Evolutionary conservation across 2,888 invertebrate species (phyloP).

Genomic region (Amiota communis): DNA sequence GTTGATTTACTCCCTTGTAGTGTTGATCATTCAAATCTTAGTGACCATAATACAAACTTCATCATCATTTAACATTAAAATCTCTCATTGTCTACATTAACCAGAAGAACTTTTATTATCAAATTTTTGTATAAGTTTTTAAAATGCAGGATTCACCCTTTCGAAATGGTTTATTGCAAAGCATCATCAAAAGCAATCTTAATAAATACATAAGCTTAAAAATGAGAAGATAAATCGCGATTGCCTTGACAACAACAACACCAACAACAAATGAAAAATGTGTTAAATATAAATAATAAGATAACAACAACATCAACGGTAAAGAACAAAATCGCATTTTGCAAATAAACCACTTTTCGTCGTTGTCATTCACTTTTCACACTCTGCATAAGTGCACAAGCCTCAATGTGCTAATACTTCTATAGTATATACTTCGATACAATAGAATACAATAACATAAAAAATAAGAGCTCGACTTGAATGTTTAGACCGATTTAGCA

Average conservation of each 20-base stretch:
- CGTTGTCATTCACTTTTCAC: not conserved
- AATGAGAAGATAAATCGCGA: not conserved
- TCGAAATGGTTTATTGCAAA: not conserved
- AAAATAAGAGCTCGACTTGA: slow-evolving; percentile 12
- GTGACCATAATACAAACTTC: too few species aligned
- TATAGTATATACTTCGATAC: too few species aligned
- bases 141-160: too few species aligned
- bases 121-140: too few species aligned
- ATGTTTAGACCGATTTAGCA: slow-evolving; percentile 63
- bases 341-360: not conserved
- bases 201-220: slow-evolving; percentile 10
- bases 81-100: too few species aligned
- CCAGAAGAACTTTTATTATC: too few species aligned
- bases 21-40: too few species aligned
- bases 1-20: too few species aligned
- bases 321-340: slow-evolving; percentile 12
- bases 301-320: not conserved
- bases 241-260: not conserved
- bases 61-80: too few species aligned
- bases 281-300: slow-evolving; percentile 7
- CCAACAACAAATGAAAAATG: slow-evolving; percentile 15
- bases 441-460: not conserved
- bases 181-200: not conserved
- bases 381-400: slow-evolving; percentile 10
- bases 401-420: not conserved